Evolutionary conservation across 2,797 vertebrate genomes (phyloP), one percentile per base, ranked within the genome.

Genomic region (Hylomyscus alleni): DNA sequence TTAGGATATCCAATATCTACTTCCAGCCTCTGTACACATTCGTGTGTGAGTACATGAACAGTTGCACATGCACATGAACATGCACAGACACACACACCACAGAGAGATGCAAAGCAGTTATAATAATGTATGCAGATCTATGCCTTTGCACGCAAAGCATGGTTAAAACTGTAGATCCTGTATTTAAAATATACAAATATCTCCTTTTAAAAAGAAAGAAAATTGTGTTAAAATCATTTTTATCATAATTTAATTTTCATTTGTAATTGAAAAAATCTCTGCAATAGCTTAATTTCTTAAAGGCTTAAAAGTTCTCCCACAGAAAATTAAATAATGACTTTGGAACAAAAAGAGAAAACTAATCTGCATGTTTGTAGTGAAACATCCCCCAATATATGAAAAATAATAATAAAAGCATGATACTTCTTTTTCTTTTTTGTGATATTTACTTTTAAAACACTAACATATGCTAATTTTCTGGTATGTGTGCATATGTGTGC

Each of bases 261-360:
- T 93, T 17, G 86, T 15, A 90, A 87, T 20, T 81, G 22, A 67
- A 10, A 90, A 92, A 75, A 65, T 94, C 58, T 89, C 2, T 83
- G 58, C 72, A 94, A 83, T 54, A 47, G 31, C 13, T 80, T 95
- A 72, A 96, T 95, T 77, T 96, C 52, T 89, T 92, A 91, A 91
- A 91, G 9, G 1, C 83, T 19, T 88, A 37, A 54, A 56, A 90
- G 15, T 13, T 29, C 6, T 20, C 47, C 26, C 52, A 83, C 17
- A 24, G 54, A 78, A 93, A 93, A 84, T 47, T 90, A 76, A 95
- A 80, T 14, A 31, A 90, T 82, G 24, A 31, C 40, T 82, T 87
- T 87, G 52, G 58, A 86, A 93, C 17, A 78, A 81, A 40, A 2
- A 8, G 50, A 40, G 10, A 52, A 11, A 56, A 58, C 6, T 91